Conservation (phyloP, 2,113 vertebrate genomes). For the Bambusicola thoracicus region DNA sequence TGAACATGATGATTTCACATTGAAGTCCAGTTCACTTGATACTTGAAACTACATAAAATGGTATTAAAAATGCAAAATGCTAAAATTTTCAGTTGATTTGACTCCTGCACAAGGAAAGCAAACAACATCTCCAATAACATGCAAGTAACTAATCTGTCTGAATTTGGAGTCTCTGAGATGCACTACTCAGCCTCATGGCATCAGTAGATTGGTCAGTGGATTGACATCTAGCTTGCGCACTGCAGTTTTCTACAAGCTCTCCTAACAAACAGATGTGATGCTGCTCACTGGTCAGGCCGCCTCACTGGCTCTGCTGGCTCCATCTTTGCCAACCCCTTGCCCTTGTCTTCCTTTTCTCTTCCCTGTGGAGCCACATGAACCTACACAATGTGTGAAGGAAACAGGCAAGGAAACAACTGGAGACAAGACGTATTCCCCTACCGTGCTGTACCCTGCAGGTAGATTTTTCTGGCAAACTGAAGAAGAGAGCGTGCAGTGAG, state of each 20-base stretch:
- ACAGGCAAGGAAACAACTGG: background rate
- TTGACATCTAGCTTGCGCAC: background rate
- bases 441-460: background rate
- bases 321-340: background rate
- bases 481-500: fast-evolving
- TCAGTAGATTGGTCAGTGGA: background rate
- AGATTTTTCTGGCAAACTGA: background rate
- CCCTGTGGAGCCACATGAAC: background rate
- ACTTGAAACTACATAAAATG: background rate
- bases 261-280: background rate
- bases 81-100: background rate
- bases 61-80: background rate
- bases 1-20: background rate
- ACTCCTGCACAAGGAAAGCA: background rate
- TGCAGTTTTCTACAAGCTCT: background rate
- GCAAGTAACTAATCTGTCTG: background rate
- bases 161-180: background rate
- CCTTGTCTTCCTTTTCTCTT: background rate
- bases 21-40: background rate
- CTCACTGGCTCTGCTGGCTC: background rate
- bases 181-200: background rate
- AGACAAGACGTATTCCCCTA: background rate
- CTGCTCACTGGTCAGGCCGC: background rate
- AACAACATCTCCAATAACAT: background rate
- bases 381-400: background rate